Evolutionary conservation across 1,140 invertebrate genomes (phyloP).

Genomic region (Caenorhabditis tropicalis): DNA sequence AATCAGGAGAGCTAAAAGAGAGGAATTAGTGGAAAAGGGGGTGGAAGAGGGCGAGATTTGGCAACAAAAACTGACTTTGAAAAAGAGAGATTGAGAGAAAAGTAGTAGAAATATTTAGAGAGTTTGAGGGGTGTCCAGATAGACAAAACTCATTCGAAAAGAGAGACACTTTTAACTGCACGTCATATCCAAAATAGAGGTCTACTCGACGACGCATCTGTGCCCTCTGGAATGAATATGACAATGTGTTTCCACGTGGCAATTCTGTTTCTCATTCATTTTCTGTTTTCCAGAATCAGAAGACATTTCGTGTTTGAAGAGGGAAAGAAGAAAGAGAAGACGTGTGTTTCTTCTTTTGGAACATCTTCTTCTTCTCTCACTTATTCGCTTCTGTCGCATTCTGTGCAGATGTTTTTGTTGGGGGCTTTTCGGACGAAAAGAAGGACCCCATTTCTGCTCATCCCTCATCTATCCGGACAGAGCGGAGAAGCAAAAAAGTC

Average conservation of each 20-base stretch:
- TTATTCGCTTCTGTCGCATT: slow-evolving; percentile 21
- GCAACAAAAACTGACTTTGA: slow-evolving; percentile 30
- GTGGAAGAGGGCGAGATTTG: neutral
- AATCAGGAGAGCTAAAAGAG: slow-evolving; percentile 15
- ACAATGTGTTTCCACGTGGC: neutral
- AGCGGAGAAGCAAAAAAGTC: slow-evolving; percentile 14
- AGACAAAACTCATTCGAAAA: slow-evolving; percentile 26
- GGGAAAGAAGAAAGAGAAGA: neutral
- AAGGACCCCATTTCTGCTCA: slow-evolving; percentile 22
- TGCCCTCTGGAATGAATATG: slow-evolving; percentile 4
- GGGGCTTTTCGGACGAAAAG: too few relatives aligned
- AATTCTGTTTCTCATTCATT: neutral
- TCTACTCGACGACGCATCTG: slow-evolving; percentile 16
- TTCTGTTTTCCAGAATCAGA: neutral
- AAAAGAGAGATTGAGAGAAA: slow-evolving; percentile 10
- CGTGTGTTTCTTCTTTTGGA: neutral
- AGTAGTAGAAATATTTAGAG: neutral
- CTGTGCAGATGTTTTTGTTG: slow-evolving; percentile 24
- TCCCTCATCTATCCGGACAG: slow-evolving; percentile 35
- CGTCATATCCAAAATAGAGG: slow-evolving; percentile 34
- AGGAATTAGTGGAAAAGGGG: neutral
- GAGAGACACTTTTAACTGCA: slow-evolving; percentile 35
- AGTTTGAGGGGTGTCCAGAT: slow-evolving; percentile 33
- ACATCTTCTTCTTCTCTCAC: slow-evolving; percentile 23
- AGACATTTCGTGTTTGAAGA: neutral